phyloP scores from a whole-genome alignment of 1,140 invertebrate genomes.

The Scaptomyza montana region DNA sequence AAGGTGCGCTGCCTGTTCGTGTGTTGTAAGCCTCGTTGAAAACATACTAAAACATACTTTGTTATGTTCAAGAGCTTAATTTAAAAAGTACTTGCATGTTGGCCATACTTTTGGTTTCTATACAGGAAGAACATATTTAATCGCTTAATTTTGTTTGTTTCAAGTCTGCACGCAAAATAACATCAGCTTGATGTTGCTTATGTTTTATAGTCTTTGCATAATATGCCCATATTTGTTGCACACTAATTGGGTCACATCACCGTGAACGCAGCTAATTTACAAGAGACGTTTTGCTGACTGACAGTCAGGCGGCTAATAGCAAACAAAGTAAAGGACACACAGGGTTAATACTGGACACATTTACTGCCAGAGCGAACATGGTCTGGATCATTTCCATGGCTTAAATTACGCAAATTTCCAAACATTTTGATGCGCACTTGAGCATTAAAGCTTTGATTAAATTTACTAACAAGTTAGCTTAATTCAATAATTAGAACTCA shows the following conservation, averaged over 20 bases:
- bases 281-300: constrained; percentile 17
- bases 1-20: background rate
- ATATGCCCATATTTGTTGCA: constrained; percentile 38
- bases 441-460: no score
- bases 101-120: background rate
- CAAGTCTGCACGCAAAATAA: constrained; percentile 15
- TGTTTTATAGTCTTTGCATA: constrained; percentile 25
- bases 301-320: background rate
- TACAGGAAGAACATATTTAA: background rate
- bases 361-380: background rate
- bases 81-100: background rate
- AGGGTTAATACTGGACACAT: background rate
- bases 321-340: background rate
- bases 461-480: no score
- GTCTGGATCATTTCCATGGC: constrained; percentile 52
- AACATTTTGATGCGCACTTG: constrained; percentile 14
- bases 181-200: constrained; percentile 5
- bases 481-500: no score
- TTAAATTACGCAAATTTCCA: constrained; percentile 56
- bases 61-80: constrained; percentile 17
- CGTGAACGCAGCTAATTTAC: constrained; percentile 35
- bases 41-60: constrained; percentile 23
- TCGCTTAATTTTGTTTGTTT: constrained; percentile 21
- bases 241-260: constrained; percentile 58
- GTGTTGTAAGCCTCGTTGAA: constrained; percentile 11